Evolutionary conservation across 1,140 invertebrate genomes (phyloP).

Genomic region (Drosophila triauraria): DNA sequence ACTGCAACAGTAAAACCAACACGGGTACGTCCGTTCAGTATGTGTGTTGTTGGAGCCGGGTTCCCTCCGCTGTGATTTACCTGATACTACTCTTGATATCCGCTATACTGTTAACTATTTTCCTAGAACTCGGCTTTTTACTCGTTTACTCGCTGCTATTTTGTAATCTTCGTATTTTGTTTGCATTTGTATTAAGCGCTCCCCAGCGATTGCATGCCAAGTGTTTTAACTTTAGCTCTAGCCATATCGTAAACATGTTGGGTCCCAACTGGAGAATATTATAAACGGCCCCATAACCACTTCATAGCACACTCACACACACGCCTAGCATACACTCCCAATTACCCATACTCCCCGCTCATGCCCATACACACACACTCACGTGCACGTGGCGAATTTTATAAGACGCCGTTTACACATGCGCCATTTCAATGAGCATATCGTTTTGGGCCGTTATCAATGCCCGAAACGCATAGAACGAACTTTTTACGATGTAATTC

Average conservation of each 20-base stretch:
- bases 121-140: constrained; percentile 24
- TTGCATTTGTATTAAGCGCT: constrained; percentile 46
- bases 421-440: constrained; percentile 69
- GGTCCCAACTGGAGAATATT: constrained; percentile 56
- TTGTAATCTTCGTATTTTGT: constrained; percentile 16
- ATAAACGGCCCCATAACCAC: constrained; percentile 71
- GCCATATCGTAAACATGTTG: constrained; percentile 38
- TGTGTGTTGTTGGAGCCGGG: constrained; percentile 45
- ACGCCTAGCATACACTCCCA: constrained; percentile 12
- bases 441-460: constrained; percentile 72
- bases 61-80: constrained; percentile 30
- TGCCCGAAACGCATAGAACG: constrained; percentile 72
- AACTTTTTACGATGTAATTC: constrained; percentile 80
- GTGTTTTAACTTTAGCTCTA: constrained; percentile 41
- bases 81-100: constrained; percentile 12
- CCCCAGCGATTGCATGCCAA: constrained; percentile 46
- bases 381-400: constrained; percentile 30
- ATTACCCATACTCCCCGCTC: constrained; percentile 27
- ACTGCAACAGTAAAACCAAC: constrained; percentile 98
- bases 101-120: constrained; percentile 24
- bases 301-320: constrained; percentile 55
- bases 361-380: constrained; percentile 2
- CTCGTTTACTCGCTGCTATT: constrained; percentile 24
- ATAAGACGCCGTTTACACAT: constrained; percentile 75
- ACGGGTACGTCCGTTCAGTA: constrained; percentile 89